These are phyloP conservation scores for Drosophila antonietae DNA, from an alignment of 2,888 invertebrate genomes.

Conservation along the genomic window DNA sequence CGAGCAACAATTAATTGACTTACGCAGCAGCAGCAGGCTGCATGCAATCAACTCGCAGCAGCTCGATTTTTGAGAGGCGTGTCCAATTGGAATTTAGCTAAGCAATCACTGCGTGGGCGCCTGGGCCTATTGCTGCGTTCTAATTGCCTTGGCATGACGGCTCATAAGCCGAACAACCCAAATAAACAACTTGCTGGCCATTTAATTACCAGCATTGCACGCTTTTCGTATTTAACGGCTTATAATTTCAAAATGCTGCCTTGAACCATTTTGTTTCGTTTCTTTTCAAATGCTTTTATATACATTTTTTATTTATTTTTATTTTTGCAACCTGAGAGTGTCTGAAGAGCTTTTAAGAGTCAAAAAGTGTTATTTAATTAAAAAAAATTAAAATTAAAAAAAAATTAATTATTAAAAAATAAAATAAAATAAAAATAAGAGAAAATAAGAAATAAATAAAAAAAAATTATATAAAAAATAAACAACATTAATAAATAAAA, in stretches of 20 bases:
- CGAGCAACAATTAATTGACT: constrained; percentile 76
- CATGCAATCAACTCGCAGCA: constrained; percentile 53
- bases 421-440: no score
- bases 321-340: constrained; percentile 10
- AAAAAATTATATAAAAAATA: no score
- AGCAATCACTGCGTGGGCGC: constrained; percentile 63
- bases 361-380: no score
- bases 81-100: constrained; percentile 29
- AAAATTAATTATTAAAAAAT: no score
- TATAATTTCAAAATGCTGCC: constrained; percentile 41
- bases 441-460: no score
- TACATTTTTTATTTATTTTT: constrained; percentile 2
- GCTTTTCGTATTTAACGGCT: constrained; percentile 31
- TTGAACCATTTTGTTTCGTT: constrained; percentile 56
- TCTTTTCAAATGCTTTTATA: constrained; percentile 15
- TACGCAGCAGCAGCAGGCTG: constrained; percentile 53
- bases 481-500: no score
- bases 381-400: no score
- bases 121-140: constrained; percentile 57
- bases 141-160: constrained; percentile 60
- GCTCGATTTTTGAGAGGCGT: constrained; percentile 46
- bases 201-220: constrained; percentile 41
- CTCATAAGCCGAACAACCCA: constrained; percentile 25
- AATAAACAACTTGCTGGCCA: constrained; percentile 26
- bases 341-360: not conserved